A percentile compares a stretch with the other conserved stretches of the same genome.
These are phyloP conservation scores for Monopis laevigella DNA, from an alignment of 2,888 invertebrate species.

Conservation along the genomic window DNA sequence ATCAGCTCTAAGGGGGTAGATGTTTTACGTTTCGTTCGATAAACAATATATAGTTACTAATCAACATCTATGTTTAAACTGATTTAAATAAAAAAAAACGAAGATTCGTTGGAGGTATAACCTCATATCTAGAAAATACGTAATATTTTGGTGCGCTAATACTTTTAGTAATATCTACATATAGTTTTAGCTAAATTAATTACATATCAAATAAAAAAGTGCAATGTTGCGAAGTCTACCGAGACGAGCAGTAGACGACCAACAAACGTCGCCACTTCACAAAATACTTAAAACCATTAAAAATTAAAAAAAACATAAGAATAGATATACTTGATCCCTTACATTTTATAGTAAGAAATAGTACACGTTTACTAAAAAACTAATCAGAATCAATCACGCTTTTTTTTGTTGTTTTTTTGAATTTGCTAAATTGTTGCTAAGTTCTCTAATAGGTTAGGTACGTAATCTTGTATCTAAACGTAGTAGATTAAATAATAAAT, in stretches of 20 bases:
- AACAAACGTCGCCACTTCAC: no score
- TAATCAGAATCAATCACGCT: no score
- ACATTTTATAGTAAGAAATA: no score
- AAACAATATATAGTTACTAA: neutral
- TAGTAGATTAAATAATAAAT: neutral
- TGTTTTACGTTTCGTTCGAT: no score
- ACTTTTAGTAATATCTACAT: constrained; percentile 40
- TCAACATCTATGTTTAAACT: neutral
- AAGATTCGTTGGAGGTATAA: constrained; percentile 5
- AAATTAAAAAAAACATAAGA: neutral
- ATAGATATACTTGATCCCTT: no score
- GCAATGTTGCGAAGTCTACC: neutral
- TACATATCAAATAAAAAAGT: neutral
- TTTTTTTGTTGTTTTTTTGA: no score
- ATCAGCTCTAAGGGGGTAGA: no score
- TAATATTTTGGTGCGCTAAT: constrained; percentile 52
- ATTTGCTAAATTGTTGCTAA: no score
- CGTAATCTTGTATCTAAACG: no score
- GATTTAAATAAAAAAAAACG: neutral
- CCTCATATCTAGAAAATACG: constrained; percentile 9
- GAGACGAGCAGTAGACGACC: neutral
- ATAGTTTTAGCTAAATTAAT: constrained; percentile 4
- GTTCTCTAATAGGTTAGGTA: no score
- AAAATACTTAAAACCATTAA: neutral
- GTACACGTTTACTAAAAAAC: no score